Conservation (phyloP, 2,797 vertebrate species). For the Lateolabrax maculatus region DNA sequence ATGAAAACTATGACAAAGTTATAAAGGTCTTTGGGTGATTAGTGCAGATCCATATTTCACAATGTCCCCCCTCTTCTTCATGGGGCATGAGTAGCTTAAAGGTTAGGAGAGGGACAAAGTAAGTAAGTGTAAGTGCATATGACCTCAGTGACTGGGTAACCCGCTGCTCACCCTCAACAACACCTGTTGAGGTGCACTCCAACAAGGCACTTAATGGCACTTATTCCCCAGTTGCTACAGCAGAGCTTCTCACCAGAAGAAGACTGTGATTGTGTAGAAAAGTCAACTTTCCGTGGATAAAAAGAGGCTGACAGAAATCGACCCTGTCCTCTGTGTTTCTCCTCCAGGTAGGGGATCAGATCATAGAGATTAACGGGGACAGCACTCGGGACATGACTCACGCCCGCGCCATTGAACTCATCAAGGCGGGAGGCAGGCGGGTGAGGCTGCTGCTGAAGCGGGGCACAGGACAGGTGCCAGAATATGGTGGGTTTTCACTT, state of each 20-base stretch:
- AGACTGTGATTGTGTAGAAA: slow-evolving; percentile 22
- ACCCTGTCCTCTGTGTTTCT: slow-evolving; percentile 41
- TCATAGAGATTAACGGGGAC: slow-evolving; percentile 99
- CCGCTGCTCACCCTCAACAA: slow-evolving; percentile 13
- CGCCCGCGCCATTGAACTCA: slow-evolving; percentile 97
- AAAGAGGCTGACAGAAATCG: slow-evolving; percentile 44
- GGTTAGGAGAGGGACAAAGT: background rate
- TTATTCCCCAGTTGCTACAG: slow-evolving; percentile 31
- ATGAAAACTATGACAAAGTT: slow-evolving; percentile 1
- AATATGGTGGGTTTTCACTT: slow-evolving; percentile 93
- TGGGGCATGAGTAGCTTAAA: background rate
- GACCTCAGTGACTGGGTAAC: slow-evolving; percentile 23
- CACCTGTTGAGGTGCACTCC: slow-evolving; percentile 31
- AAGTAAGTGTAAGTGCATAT: slow-evolving; percentile 25
- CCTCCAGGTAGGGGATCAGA: slow-evolving; percentile 98
- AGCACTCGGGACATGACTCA: slow-evolving; percentile 99
- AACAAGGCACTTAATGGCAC: slow-evolving; percentile 40
- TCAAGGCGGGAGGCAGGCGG: slow-evolving; percentile 97
- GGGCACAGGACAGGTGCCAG: slow-evolving; percentile 98
- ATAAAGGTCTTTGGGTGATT: slow-evolving; percentile 4
- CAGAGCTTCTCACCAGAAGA: slow-evolving; percentile 9
- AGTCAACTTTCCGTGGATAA: slow-evolving; percentile 37
- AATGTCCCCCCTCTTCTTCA: background rate
- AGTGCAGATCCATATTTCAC: background rate
- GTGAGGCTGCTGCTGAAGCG: slow-evolving; percentile 96